phyloP scores from a whole-genome alignment of 2,797 vertebrate genomes.

The Crossoptilon crossoptilon region DNA sequence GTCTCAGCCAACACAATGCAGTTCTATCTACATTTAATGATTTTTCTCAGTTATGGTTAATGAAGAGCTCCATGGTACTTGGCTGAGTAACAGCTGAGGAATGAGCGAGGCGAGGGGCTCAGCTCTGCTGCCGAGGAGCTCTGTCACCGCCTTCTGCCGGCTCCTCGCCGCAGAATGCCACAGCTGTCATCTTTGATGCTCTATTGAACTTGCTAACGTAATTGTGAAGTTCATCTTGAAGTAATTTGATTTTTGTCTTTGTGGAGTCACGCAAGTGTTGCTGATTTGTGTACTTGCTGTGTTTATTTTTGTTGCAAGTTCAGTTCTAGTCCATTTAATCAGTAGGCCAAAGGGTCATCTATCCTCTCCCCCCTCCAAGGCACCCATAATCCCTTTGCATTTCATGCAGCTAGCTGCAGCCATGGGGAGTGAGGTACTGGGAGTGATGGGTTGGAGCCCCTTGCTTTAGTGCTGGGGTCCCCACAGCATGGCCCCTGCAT shows the following conservation, averaged over 20 bases:
- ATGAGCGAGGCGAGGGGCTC: neutral
- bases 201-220: constrained; percentile 65
- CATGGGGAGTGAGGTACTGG: accelerated
- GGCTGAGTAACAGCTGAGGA: neutral
- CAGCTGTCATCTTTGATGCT: constrained; percentile 63
- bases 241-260: constrained; percentile 68
- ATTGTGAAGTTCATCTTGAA: constrained; percentile 69
- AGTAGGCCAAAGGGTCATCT: constrained; percentile 37
- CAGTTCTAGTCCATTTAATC: constrained; percentile 69
- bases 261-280: constrained; percentile 62
- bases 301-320: constrained; percentile 73
- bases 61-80: neutral
- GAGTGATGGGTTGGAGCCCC: neutral
- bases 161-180: neutral
- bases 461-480: accelerated
- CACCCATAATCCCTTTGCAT: neutral
- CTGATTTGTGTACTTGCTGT: constrained; percentile 60
- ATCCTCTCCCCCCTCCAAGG: neutral
- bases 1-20: neutral
- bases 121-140: neutral
- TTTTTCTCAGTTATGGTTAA: neutral
- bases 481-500: neutral
- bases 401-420: neutral
- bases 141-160: neutral
- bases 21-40: neutral